Conservation (phyloP, 2,113 vertebrate species). For the Rhinoderma darwinii region DNA sequence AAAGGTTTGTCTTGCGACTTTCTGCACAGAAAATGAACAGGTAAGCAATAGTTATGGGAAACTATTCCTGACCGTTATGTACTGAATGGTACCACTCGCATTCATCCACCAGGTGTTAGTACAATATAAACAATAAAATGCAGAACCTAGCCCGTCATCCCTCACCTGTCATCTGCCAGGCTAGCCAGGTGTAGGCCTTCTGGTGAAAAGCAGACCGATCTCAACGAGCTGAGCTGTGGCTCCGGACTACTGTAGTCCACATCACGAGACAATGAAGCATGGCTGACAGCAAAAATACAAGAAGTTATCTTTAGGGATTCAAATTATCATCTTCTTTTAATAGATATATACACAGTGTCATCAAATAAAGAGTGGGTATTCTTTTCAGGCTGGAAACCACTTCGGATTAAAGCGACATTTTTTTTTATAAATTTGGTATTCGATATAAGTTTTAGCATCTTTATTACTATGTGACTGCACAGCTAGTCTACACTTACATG, state of each 20-base stretch:
- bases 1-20: neutral
- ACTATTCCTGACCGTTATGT: neutral
- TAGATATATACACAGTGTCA: neutral
- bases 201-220: constrained; percentile 88
- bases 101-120: constrained; percentile 12
- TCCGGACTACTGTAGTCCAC: constrained; percentile 68
- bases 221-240: constrained; percentile 77
- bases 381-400: no score
- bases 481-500: no score
- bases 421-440: no score
- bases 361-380: no score
- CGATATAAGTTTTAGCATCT: no score
- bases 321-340: neutral
- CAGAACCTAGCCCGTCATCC: rapidly evolving
- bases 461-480: no score
- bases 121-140: neutral
- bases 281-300: constrained; percentile 62
- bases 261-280: constrained; percentile 62
- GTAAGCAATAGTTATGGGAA: neutral
- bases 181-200: constrained; percentile 88
- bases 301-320: neutral
- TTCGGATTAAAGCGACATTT: no score
- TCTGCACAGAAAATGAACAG: neutral
- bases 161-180: constrained; percentile 90
- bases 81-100: neutral